Conservation (phyloP, 2,797 vertebrate species). For the Salmo trutta region DNA sequence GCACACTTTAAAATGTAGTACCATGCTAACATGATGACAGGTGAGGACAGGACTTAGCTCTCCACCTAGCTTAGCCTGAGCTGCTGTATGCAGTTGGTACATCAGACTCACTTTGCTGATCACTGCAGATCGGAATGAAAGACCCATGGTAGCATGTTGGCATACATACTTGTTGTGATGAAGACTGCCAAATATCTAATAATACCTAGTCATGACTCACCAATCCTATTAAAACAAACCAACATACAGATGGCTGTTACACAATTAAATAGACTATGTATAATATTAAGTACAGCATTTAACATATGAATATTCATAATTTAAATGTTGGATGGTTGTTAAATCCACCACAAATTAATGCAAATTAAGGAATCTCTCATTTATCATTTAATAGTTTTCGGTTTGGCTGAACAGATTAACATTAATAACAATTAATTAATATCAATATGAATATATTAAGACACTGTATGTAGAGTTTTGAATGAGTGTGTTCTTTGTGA, state of each 20-base stretch:
- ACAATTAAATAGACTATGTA: conserved; percentile 41
- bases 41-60: conserved; percentile 21
- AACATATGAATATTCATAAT: conserved; percentile 66
- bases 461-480: not conserved
- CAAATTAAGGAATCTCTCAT: conserved; percentile 41
- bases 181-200: conserved; percentile 34
- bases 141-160: conserved; percentile 30
- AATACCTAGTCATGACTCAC: conserved; percentile 22
- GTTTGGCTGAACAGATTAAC: conserved; percentile 10
- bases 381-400: conserved; percentile 33
- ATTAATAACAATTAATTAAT: not conserved
- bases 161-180: conserved; percentile 18
- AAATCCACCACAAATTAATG: conserved; percentile 16
- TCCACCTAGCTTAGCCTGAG: conserved; percentile 39
- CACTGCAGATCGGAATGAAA: conserved; percentile 7
- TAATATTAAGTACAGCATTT: conserved; percentile 23
- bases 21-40: not conserved
- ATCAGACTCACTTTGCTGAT: conserved; percentile 31
- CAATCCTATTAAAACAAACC: conserved; percentile 30
- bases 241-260: conserved; percentile 49
- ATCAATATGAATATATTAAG: not conserved
- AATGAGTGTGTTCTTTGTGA: not conserved
- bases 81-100: conserved; percentile 27
- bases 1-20: not conserved
- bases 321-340: not conserved